Conservation (phyloP, 2,113 vertebrate genomes). For the Salvelinus fontinalis region DNA sequence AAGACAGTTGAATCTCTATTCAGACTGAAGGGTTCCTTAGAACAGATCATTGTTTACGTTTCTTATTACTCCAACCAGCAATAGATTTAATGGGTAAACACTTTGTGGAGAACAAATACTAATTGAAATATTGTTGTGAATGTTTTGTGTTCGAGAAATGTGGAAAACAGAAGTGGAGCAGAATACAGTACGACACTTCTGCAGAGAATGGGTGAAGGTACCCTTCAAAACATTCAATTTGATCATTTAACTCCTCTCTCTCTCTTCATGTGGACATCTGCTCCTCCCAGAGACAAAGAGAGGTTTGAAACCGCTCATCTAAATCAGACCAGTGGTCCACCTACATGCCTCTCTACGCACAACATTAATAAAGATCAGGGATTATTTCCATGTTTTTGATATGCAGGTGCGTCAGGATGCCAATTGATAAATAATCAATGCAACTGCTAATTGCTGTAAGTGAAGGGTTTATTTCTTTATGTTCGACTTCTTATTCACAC, state of each 20-base stretch:
- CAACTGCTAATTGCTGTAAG: slow-evolving; percentile 50
- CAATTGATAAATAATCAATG: slow-evolving; percentile 64
- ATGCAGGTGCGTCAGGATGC: slow-evolving; percentile 58
- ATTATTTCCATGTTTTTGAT: slow-evolving; percentile 61
- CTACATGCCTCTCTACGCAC: slow-evolving; percentile 20
- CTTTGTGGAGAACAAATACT: too few species aligned
- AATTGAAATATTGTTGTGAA: too few species aligned
- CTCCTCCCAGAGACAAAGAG: slow-evolving; percentile 13
- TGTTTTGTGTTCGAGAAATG: too few species aligned
- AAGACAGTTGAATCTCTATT: slow-evolving; percentile 1
- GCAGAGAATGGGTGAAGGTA: too few species aligned
- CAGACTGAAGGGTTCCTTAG: not conserved
- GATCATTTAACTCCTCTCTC: slow-evolving; percentile 13
- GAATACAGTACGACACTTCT: too few species aligned
- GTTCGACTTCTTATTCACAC: slow-evolving; percentile 39
- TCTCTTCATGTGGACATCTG: slow-evolving; percentile 18
- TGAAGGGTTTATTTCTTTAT: slow-evolving; percentile 60
- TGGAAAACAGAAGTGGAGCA: too few species aligned
- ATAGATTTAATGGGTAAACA: too few species aligned
- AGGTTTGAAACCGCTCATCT: slow-evolving; percentile 20
- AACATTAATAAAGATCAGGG: slow-evolving; percentile 60
- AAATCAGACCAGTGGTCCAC: slow-evolving; percentile 48
- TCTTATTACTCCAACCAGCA: too few species aligned
- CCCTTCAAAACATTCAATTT: not conserved
- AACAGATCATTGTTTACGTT: not conserved